Evolutionary conservation across 2,888 invertebrate genomes (phyloP).

Genomic region (Amblyteles armatorius): DNA sequence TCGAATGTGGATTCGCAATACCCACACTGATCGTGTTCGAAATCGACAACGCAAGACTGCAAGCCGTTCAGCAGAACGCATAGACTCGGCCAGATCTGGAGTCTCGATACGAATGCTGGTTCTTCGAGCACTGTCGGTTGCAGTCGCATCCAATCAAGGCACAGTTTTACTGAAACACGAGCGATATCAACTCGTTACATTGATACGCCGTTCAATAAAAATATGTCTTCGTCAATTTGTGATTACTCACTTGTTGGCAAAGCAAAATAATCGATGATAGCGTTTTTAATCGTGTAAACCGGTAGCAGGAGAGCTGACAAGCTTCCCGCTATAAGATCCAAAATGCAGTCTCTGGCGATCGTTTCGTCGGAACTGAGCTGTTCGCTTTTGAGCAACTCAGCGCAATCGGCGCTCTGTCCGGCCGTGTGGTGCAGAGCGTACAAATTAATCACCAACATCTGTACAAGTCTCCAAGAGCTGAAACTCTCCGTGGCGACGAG

Average conservation of each 20-base stretch:
- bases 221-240: conserved; percentile 1
- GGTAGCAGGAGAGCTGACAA: conserved; percentile 90
- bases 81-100: conserved; percentile 92
- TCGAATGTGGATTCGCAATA: conserved; percentile 62
- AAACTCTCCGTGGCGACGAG: conserved; percentile 93
- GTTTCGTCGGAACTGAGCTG: conserved; percentile 87
- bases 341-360: conserved; percentile 86
- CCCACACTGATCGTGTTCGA: conserved; percentile 86
- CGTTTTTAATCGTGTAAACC: conserved; percentile 89
- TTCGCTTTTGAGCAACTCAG: conserved; percentile 83
- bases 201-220: conserved; percentile 8
- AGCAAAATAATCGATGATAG: conserved; percentile 88
- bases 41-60: conserved; percentile 85
- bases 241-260: conserved; percentile 88
- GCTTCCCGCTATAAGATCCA: conserved; percentile 88
- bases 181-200: conserved; percentile 2
- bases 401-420: conserved; percentile 81
- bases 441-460: conserved; percentile 92
- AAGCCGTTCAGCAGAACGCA: conserved; percentile 91
- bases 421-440: conserved; percentile 89
- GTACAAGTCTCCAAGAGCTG: conserved; percentile 90
- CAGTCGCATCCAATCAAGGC: conserved; percentile 90
- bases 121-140: conserved; percentile 86
- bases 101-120: conserved; percentile 86
- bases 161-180: conserved; percentile 88